Conservation (phyloP, 2,113 vertebrate genomes). For the Phaethon lepturus region DNA sequence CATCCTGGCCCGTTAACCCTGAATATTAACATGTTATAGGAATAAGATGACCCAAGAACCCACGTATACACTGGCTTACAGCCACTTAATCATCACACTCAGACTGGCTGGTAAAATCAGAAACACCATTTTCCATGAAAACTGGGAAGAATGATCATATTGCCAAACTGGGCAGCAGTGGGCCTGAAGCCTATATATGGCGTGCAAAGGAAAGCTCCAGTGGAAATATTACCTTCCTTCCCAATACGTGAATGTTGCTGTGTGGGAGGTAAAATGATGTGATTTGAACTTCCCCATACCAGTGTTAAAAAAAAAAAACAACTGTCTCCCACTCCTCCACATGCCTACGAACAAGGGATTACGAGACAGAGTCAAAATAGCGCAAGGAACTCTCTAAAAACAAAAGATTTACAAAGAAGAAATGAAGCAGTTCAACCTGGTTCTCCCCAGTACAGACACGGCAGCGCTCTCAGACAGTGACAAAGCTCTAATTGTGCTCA, state of each 20-base stretch:
- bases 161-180: not conserved
- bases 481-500: conserved; percentile 14
- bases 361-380: rapidly evolving
- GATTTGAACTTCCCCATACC: not conserved
- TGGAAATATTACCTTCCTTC: not conserved
- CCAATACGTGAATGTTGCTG: not conserved
- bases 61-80: not conserved
- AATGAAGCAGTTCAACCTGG: not conserved
- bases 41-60: not conserved
- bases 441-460: not conserved
- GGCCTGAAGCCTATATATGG: not conserved
- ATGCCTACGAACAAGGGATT: not conserved
- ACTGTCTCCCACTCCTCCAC: not conserved
- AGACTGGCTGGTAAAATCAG: not conserved
- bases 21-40: not conserved
- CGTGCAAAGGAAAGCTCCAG: not conserved
- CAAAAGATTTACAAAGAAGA: not conserved
- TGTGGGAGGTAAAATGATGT: not conserved
- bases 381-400: not conserved
- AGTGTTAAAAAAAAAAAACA: not conserved
- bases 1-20: not conserved
- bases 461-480: not conserved
- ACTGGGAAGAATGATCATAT: not conserved
- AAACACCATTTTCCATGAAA: not conserved
- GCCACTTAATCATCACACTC: not conserved